Percentiles rank a stretch among this genome's conserved stretches.
These are phyloP conservation scores for Limonius californicus DNA, from an alignment of 1,140 invertebrate genomes.

Conservation along the genomic window DNA sequence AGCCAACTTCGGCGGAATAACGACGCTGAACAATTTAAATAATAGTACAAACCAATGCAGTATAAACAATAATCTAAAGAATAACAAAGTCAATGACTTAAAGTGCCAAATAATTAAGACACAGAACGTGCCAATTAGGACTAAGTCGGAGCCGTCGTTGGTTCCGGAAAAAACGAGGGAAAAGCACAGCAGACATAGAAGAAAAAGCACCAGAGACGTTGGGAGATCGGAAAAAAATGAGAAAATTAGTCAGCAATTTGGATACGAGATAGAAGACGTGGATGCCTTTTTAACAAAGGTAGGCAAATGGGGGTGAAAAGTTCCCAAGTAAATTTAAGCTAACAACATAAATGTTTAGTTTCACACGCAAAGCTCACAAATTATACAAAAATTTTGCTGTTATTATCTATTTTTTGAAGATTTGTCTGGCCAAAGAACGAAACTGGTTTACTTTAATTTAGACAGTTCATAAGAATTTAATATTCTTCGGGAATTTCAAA, in stretches of 20 bases:
- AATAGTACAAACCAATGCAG: conserved; percentile 24
- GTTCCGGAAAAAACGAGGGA: conserved; percentile 24
- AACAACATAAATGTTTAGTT: too few species aligned
- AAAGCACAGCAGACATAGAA: conserved; percentile 27
- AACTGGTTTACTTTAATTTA: too few species aligned
- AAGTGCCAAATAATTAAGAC: conserved; percentile 33
- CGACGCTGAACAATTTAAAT: conserved; percentile 24
- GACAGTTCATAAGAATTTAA: too few species aligned
- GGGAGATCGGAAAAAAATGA: conserved; percentile 39
- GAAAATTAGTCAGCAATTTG: conserved; percentile 52
- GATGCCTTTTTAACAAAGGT: conserved; percentile 70
- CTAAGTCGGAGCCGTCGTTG: conserved; percentile 42
- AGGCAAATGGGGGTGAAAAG: too few species aligned
- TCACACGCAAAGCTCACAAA: too few species aligned
- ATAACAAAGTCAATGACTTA: conserved; percentile 26
- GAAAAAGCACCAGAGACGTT: conserved; percentile 22
- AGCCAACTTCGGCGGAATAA: conserved; percentile 15
- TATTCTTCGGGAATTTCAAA: too few species aligned
- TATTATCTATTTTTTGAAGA: too few species aligned
- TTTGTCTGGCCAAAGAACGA: too few species aligned
- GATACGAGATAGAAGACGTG: conserved; percentile 71
- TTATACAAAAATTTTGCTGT: too few species aligned
- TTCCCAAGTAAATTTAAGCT: too few species aligned
- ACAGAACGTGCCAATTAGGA: conserved; percentile 29
- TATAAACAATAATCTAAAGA: conserved; percentile 22